Conservation (phyloP, 2,113 vertebrate species). For the Silurus meridionalis region DNA sequence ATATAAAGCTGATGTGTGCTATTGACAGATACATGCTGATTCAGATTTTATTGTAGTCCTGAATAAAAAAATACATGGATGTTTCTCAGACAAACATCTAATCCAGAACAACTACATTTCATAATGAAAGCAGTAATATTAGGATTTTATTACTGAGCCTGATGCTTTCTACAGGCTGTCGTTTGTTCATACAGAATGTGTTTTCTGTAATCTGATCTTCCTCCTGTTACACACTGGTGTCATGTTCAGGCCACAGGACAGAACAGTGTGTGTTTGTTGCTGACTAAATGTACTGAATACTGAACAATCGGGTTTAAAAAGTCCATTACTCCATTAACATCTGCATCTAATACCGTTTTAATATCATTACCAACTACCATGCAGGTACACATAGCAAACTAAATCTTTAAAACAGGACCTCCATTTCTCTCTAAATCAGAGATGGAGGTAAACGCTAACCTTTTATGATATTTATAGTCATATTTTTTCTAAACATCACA, state of each 20-base stretch:
- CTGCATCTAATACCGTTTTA: background rate
- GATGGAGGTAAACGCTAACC: background rate
- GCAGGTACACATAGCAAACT: background rate
- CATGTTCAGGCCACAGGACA: conserved; percentile 14
- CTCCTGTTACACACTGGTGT: conserved; percentile 32
- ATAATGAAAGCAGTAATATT: background rate
- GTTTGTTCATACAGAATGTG: background rate
- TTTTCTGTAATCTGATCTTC: conserved; percentile 21
- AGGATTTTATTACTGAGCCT: background rate
- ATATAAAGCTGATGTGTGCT: background rate
- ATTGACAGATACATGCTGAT: background rate
- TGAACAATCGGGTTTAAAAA: background rate
- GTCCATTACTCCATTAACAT: background rate
- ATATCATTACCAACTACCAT: background rate
- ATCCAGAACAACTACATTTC: background rate
- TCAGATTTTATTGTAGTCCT: background rate
- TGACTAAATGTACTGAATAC: background rate
- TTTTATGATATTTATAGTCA: background rate
- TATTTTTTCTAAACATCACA: background rate
- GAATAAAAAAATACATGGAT: background rate
- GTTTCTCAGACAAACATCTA: background rate
- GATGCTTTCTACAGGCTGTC: background rate
- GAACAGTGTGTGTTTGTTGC: background rate
- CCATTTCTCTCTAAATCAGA: background rate
- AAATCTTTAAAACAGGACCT: background rate